phyloP scores from a whole-genome alignment of 2,797 vertebrate genomes.

The Erithacus rubecula region DNA sequence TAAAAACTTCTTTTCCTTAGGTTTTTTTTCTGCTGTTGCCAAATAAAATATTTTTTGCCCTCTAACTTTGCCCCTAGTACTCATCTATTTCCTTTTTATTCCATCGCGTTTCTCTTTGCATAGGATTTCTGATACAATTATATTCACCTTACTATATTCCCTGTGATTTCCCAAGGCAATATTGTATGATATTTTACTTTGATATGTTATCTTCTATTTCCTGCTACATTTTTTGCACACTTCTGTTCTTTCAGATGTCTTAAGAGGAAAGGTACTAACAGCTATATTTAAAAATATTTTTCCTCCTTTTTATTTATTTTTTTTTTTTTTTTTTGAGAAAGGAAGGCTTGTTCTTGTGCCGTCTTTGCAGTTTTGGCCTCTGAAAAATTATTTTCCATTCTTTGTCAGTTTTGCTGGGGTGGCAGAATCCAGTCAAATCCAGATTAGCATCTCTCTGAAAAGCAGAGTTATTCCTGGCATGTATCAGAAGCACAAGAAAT shows the following conservation, averaged over 20 bases:
- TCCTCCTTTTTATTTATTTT: fast-evolving
- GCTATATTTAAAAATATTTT: neutral
- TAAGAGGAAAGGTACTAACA: neutral
- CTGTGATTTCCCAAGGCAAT: neutral
- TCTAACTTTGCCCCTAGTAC: neutral
- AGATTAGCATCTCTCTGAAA: neutral
- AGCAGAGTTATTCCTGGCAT: neutral
- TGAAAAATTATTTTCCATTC: neutral
- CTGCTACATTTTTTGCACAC: neutral
- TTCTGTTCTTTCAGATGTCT: neutral
- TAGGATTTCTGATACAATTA: neutral
- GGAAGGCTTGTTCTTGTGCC: neutral
- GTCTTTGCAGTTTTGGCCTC: neutral
- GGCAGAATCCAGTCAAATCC: neutral
- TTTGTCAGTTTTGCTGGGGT: neutral
- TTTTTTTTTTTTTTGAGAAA: fast-evolving
- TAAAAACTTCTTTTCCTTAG: neutral
- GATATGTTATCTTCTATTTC: neutral
- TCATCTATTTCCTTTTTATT: neutral
- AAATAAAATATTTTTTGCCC: neutral
- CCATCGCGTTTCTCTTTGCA: neutral
- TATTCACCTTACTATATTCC: neutral
- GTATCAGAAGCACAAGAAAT: neutral
- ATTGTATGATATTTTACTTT: neutral
- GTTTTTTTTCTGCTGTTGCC: neutral